Evolutionary conservation across 2,797 vertebrate genomes (phyloP).

Genomic region (Helostoma temminkii): DNA sequence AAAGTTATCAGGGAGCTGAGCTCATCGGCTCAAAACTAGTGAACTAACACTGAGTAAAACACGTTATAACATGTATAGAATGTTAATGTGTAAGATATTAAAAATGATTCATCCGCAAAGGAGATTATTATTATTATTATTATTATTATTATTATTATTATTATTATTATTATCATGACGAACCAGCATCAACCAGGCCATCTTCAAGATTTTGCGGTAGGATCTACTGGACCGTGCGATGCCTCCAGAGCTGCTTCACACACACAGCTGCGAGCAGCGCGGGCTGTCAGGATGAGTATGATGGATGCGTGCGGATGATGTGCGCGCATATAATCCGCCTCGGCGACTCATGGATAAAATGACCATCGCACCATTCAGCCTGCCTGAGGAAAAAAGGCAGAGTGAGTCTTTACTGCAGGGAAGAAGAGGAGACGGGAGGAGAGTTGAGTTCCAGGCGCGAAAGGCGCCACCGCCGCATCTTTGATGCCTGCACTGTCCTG

Average conservation of each 20-base stretch:
- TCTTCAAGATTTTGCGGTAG: constrained; percentile 28
- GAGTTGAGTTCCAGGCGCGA: not conserved
- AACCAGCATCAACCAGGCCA: not conserved
- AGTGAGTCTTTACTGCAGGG: not conserved
- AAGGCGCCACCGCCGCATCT: constrained; percentile 5
- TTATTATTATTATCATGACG: too few species aligned
- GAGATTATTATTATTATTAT: too few species aligned
- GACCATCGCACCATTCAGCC: not conserved
- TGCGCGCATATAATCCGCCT: constrained; percentile 1
- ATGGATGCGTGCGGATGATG: not conserved
- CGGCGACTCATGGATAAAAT: not conserved
- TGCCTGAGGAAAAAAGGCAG: not conserved
- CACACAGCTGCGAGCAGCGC: not conserved
- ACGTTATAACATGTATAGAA: too few species aligned
- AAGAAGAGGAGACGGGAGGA: not conserved
- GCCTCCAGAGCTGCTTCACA: not conserved
- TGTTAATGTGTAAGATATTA: too few species aligned
- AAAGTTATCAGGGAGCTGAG: too few species aligned
- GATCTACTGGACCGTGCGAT: not conserved
- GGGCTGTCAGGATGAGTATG: not conserved
- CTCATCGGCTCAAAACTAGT: too few species aligned
- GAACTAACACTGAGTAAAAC: too few species aligned
- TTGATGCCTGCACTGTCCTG: constrained; percentile 1
- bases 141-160: too few species aligned
- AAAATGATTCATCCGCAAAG: too few species aligned